Base-by-base conservation (phyloP, 2,888 invertebrate genomes). In the Nezara viridula region DNA sequence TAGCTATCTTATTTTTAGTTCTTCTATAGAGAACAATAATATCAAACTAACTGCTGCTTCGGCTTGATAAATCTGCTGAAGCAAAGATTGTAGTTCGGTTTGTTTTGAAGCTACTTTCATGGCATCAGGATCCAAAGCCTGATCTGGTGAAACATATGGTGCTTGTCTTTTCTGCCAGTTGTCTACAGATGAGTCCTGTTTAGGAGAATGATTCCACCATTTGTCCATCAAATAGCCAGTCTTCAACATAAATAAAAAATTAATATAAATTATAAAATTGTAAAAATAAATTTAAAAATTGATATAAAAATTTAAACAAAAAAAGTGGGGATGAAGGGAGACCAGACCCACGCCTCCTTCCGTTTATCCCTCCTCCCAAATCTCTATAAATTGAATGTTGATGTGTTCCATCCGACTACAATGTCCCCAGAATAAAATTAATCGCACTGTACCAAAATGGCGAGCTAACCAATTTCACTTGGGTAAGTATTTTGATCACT, bases 41-140 rank as follows among this genome's bases (percentile, higher is more conserved):
- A 37, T 73, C 19, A 81, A 16, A 81, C 90, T 90, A 89, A 90
- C 90, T 55, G 90, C 88, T 19, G 89, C 89, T 85, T 90, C 90
- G 44, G 90, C 90, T 86, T 90, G 89, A 60, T 90, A 90, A 52
- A 90, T 89, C 47, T 90, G 89, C 73, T 90, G 90, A 10, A 90
- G 50, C 7, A 90, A 52, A 21, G 66, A 27, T 85, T 90, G 90
- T 5, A 90, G 87, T n/a, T 89, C 88, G n/a, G 85, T 86, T 60
- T 90, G 90, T 88, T 90, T 90, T 19, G 86, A 49, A 21, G 90
- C 89, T 44, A 90, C 90, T 86, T 89, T 90, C 87, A 81, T 86
- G 19, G 90, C 90, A 60, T 89, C 89, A 32, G 88, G 88, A 77
- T 89, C 89, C n/a, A 89, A 47, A 24, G 89, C n/a, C 16, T 50